Conservation (phyloP, 2,888 invertebrate genomes). For the Nudaria mundana region DNA sequence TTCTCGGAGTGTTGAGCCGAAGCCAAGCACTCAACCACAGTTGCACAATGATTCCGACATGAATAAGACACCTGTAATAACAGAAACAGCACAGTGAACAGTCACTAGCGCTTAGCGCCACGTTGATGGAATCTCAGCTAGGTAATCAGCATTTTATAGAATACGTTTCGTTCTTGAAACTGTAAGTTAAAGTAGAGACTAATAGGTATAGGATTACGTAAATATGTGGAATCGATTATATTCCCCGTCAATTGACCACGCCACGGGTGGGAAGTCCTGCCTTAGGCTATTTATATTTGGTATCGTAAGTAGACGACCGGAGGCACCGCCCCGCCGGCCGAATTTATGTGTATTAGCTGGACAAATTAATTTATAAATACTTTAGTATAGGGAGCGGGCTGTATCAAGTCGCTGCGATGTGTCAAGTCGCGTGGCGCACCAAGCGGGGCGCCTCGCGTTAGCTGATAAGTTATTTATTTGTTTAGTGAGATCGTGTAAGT, state of each 20-base stretch:
- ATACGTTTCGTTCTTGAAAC: constrained; percentile 76
- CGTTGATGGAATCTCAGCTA: constrained; percentile 64
- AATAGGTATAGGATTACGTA: constrained; percentile 57
- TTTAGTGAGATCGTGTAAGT: constrained; percentile 69
- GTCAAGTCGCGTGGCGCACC: constrained; percentile 59
- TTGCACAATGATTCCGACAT: not conserved
- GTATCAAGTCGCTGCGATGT: constrained; percentile 48
- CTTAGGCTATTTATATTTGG: constrained; percentile 38
- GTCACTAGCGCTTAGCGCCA: constrained; percentile 24
- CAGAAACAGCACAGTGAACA: constrained; percentile 24
- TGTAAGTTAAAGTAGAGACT: constrained; percentile 73
- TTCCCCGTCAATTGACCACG: constrained; percentile 52
- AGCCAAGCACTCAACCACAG: not conserved
- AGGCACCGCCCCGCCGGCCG: constrained; percentile 47
- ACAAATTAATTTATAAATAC: constrained; percentile 73
- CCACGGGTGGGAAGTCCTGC: constrained; percentile 22
- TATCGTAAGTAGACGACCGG: constrained; percentile 52
- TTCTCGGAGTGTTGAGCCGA: not conserved
- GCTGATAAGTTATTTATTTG: constrained; percentile 75
- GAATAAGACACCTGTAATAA: not conserved
- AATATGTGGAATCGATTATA: constrained; percentile 38
- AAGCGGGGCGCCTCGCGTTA: constrained; percentile 59
- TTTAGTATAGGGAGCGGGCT: constrained; percentile 46
- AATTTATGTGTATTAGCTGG: constrained; percentile 66
- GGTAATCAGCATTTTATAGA: constrained; percentile 72